Percentiles rank a stretch among this genome's conserved stretches.
These are phyloP conservation scores for Cheilosia impressa DNA, from an alignment of 2,888 invertebrate species.

Conservation along the genomic window DNA sequence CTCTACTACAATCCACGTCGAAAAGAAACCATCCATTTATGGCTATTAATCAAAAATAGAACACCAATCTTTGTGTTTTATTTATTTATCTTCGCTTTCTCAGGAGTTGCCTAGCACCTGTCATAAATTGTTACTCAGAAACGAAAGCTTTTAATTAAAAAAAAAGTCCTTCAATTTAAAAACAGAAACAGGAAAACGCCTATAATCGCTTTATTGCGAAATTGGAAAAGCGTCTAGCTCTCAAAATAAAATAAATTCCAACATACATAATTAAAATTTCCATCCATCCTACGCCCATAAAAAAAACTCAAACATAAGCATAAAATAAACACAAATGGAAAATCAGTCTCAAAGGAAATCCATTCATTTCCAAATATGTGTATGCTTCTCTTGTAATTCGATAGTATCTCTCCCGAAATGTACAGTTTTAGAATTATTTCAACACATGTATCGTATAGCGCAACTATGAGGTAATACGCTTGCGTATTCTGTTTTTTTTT, in stretches of 20 bases:
- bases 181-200: no score
- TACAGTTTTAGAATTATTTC: constrained; percentile 73
- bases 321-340: constrained; percentile 15
- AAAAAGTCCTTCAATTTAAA: no score
- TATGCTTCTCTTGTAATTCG: constrained; percentile 61
- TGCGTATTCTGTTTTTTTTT: constrained; percentile 46
- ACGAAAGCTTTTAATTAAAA: no score
- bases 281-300: background rate
- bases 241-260: background rate
- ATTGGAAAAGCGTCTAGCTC: background rate
- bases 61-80: no score
- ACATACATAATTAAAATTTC: background rate
- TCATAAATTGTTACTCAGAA: no score
- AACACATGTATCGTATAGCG: constrained; percentile 63
- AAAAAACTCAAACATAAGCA: background rate
- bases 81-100: no score
- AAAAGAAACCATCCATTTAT: no score
- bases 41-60: no score
- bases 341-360: constrained; percentile 24
- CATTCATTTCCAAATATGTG: constrained; percentile 67
- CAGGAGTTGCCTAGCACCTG: no score
- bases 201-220: no score
- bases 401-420: constrained; percentile 61
- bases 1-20: no score
- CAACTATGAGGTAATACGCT: constrained; percentile 69